These are phyloP conservation scores for Cinclus mexicanus DNA, from an alignment of 2,113 vertebrate species.

Conservation along the genomic window DNA sequence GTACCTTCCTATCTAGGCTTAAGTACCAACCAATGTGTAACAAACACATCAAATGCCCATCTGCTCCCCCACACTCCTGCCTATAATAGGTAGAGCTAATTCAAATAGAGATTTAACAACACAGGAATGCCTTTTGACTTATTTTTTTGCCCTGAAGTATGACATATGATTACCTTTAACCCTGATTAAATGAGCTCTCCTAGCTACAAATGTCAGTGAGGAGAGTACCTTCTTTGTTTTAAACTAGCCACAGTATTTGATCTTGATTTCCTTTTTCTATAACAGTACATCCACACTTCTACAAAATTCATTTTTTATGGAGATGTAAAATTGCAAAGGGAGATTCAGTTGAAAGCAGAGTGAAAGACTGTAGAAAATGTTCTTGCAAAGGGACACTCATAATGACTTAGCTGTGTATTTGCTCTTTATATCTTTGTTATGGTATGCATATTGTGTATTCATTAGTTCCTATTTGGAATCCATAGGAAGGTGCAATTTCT, in stretches of 20 bases:
- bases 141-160: conserved; percentile 14
- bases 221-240: neutral
- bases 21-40: neutral
- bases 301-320: neutral
- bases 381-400: neutral
- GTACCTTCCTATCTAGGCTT: neutral
- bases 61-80: conserved; percentile 1
- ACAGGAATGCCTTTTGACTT: conserved; percentile 21
- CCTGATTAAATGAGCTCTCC: neutral
- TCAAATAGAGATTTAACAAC: neutral
- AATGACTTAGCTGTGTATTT: neutral
- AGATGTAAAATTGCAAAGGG: neutral
- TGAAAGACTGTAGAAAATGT: neutral
- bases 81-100: neutral
- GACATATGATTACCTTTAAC: conserved; percentile 10
- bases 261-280: neutral
- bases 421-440: neutral
- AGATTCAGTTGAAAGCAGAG: neutral
- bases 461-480: neutral
- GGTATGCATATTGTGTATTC: neutral
- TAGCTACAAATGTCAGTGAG: neutral
- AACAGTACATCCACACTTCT: neutral
- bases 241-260: neutral
- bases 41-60: neutral
- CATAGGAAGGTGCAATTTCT: neutral